phyloP scores from a whole-genome alignment of 1,140 invertebrate genomes.

The Cephus cinctus region DNA sequence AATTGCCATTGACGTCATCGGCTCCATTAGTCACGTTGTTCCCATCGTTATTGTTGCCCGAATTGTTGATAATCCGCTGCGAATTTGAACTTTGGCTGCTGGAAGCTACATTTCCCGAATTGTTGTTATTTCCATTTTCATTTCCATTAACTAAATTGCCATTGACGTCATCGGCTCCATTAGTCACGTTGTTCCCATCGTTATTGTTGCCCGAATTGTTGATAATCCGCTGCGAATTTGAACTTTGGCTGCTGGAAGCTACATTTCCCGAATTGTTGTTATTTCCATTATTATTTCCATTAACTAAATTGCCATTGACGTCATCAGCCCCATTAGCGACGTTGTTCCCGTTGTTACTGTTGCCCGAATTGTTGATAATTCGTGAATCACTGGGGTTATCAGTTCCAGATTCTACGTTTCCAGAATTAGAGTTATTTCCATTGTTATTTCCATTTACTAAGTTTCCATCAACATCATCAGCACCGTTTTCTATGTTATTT shows the following conservation, averaged over 20 bases:
- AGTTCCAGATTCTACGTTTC: constrained; percentile 3
- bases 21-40: neutral
- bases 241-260: too few species aligned
- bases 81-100: too few species aligned
- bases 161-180: constrained; percentile 1
- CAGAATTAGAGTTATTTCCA: constrained; percentile 10
- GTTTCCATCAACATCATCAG: neutral
- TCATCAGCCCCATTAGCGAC: neutral
- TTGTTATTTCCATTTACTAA: constrained; percentile 14
- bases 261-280: constrained; percentile 3
- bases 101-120: constrained; percentile 6
- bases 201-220: constrained; percentile 8
- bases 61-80: neutral
- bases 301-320: constrained; percentile 4
- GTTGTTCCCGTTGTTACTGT: neutral
- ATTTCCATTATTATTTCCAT: constrained; percentile 10
- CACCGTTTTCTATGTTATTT: neutral
- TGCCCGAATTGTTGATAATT: constrained; percentile 13
- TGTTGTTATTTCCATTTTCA: neutral
- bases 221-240: neutral
- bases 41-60: neutral
- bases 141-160: constrained; percentile 13
- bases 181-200: constrained; percentile 2
- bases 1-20: neutral
- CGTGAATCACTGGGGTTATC: neutral